Base-by-base conservation (phyloP, 2,797 vertebrate species). In the Ptychobarbus kaznakovi region DNA sequence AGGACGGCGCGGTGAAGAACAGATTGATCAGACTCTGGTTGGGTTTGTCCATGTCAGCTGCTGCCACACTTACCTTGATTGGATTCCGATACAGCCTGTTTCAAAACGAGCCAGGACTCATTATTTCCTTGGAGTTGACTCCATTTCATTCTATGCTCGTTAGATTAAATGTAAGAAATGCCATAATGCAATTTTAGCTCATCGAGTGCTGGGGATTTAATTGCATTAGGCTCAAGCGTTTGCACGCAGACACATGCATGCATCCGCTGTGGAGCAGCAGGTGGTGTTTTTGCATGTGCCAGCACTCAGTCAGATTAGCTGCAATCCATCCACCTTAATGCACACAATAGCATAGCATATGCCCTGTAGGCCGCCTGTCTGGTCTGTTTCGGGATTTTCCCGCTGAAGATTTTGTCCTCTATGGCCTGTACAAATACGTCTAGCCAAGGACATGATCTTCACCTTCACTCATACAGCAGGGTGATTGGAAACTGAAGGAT, bases 111-210 rank as follows among this genome's bases (percentile, higher is more conserved):
- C 92, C 94, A 90, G 91, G 90, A 87, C 92, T 93, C 89, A 92
- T 94, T 94, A 95, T 93, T 90, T 92, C 90, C 90, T 86, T 89
- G 86, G 63, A 44, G 90, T 92, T 92, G 92, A 93, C 93, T 93
- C 88, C 78, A 79, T 93, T 94, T 95, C 90, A 94, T 95, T 95
- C 93, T 87, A 88, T 82, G 40, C 73, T 2, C 61, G 81, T 89
- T 92, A 93, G 94, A 95, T 95, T 91, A 95, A 94, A 94, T 93
- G 93, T 91, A 93, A 93, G 93, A 92, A 90, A 83, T 74, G 56
- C 11, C 88, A 87, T 92, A 93, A 95, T 93, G 90, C 91, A 92
- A 92, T 95, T 92, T 91, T 90, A 65, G 91, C 90, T 86, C 84
- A 90, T 92, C 89, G 91, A 93, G 90, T 91, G 93, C 92, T 93